These are phyloP conservation scores for Phalacrocorax aristotelis DNA, from an alignment of 2,113 vertebrate genomes.

Conservation along the genomic window DNA sequence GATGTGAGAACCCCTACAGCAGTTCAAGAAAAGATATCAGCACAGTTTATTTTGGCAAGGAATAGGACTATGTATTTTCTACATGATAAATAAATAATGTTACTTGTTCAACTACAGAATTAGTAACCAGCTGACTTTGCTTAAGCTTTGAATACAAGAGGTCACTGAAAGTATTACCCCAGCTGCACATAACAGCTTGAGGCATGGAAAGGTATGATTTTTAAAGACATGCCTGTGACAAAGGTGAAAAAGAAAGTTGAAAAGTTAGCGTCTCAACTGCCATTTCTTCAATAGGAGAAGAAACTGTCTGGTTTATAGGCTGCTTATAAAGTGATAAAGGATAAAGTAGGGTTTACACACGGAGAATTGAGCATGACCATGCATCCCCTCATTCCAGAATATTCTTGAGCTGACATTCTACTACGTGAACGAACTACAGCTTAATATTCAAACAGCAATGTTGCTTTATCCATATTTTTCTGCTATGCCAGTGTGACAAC, in stretches of 20 bases:
- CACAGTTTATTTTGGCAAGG: not conserved
- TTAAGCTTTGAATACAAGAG: not conserved
- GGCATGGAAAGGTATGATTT: not conserved
- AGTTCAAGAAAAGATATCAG: not conserved
- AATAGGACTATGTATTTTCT: not conserved
- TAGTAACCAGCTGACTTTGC: not conserved
- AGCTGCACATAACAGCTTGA: not conserved
- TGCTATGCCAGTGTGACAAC: not conserved
- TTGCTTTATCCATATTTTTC: not conserved
- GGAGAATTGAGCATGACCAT: not conserved
- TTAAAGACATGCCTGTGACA: not conserved
- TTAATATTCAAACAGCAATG: not conserved
- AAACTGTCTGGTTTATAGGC: not conserved
- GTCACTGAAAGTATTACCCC: not conserved
- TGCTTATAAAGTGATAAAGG: not conserved
- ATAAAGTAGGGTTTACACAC: not conserved
- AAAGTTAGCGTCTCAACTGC: not conserved
- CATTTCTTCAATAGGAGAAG: not conserved
- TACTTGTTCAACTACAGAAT: not conserved
- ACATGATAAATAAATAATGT: not conserved
- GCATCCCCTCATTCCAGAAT: not conserved
- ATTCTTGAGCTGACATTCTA: not conserved
- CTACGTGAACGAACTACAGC: not conserved
- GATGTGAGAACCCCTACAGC: not conserved
- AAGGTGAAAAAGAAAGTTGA: not conserved